These are phyloP conservation scores for Tribolium madens DNA, from an alignment of 1,140 invertebrate species.

Conservation along the genomic window DNA sequence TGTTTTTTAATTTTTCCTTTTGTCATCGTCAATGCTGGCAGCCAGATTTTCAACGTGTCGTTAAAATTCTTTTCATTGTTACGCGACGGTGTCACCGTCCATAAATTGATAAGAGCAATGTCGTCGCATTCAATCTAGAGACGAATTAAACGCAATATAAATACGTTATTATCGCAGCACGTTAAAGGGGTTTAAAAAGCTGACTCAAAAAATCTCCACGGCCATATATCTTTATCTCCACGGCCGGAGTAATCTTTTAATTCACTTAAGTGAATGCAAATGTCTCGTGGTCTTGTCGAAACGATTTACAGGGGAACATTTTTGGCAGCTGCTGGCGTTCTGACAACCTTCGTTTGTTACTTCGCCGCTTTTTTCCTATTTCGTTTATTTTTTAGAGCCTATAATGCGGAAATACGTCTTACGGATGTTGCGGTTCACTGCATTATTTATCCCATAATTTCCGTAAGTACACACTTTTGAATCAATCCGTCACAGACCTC, in stretches of 20 bases:
- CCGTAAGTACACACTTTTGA: slow-evolving; percentile 32
- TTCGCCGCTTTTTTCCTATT: slow-evolving; percentile 38
- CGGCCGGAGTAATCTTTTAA: slow-evolving; percentile 55
- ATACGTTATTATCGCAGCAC: slow-evolving; percentile 14
- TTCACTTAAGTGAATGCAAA: slow-evolving; percentile 55
- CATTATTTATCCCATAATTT: slow-evolving; percentile 44
- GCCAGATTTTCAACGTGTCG: slow-evolving; percentile 2
- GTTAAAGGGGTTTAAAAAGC: neutral
- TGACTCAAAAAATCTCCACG: slow-evolving; percentile 47
- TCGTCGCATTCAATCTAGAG: slow-evolving; percentile 4
- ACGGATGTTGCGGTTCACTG: slow-evolving; percentile 35
- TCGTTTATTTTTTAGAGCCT: slow-evolving; percentile 38
- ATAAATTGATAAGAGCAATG: slow-evolving; percentile 14
- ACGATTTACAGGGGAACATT: slow-evolving; percentile 51
- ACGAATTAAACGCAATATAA: slow-evolving; percentile 15
- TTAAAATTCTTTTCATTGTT: slow-evolving; percentile 32
- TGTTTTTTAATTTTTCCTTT: slow-evolving; percentile 18
- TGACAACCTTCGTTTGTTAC: slow-evolving; percentile 50
- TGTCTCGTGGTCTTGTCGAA: slow-evolving; percentile 52
- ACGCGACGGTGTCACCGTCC: neutral
- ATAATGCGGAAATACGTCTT: slow-evolving; percentile 42
- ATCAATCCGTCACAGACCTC: slow-evolving; percentile 34
- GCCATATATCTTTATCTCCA: slow-evolving; percentile 48
- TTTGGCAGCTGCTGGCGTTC: slow-evolving; percentile 50
- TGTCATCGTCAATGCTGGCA: neutral